Conservation (phyloP, 2,113 vertebrate genomes). For the Brachyistius frenatus region DNA sequence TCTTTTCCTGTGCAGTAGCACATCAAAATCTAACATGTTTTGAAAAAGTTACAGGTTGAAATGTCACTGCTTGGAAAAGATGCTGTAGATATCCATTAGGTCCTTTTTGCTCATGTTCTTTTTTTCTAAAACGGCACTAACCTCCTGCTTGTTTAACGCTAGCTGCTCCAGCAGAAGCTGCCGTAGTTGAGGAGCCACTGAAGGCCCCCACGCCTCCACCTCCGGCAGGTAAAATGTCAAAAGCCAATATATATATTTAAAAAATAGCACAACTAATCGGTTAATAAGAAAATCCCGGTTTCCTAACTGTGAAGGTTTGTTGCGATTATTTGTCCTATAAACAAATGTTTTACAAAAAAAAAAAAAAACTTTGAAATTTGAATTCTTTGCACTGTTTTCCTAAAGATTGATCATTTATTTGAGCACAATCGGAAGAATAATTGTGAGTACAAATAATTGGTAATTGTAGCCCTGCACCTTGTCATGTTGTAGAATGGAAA, state of each 20-base stretch:
- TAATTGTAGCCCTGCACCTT: not conserved
- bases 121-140: conserved; percentile 29
- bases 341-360: not conserved
- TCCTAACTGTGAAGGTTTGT: no score
- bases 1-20: not conserved
- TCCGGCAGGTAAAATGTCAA: conserved; percentile 74
- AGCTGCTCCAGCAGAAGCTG: conserved; percentile 76
- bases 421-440: not conserved
- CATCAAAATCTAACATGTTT: not conserved
- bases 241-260: no score
- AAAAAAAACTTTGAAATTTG: no score
- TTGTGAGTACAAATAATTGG: not conserved
- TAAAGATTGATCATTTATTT: not conserved
- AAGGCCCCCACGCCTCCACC: conserved; percentile 79
- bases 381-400: not conserved
- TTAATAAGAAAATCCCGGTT: no score
- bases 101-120: conserved; percentile 8
- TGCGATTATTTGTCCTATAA: not conserved
- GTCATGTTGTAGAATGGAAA: not conserved
- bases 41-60: not conserved
- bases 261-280: no score
- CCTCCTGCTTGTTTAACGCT: conserved; percentile 47
- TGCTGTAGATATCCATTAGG: not conserved
- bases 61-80: conserved; percentile 8
- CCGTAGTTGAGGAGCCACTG: conserved; percentile 72